A percentile compares a stretch with the other conserved stretches of the same genome.
Evolutionary conservation across 2,797 vertebrate species (phyloP).

Genomic region (Fistularia tabacaria): DNA sequence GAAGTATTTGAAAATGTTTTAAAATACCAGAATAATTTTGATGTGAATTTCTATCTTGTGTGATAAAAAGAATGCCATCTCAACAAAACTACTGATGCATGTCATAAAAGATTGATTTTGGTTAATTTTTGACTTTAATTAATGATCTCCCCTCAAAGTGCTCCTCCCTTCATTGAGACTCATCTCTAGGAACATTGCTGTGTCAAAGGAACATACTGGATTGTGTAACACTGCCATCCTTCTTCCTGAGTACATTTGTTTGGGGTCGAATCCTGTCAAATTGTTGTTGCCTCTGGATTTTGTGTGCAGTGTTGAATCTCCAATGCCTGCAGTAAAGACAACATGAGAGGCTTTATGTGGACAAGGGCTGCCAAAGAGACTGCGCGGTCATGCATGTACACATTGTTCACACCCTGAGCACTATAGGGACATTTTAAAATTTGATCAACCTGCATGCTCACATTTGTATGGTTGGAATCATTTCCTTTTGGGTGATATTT

Average conservation of each 20-base stretch:
- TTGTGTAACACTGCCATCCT: constrained; percentile 33
- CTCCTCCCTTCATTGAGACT: too few relatives aligned
- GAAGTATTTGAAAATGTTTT: too few relatives aligned
- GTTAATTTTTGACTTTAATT: too few relatives aligned
- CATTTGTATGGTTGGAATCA: not conserved
- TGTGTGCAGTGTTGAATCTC: constrained; percentile 20
- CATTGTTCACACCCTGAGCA: constrained; percentile 11
- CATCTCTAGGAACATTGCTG: not conserved
- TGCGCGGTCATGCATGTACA: constrained; percentile 16
- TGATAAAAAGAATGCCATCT: too few relatives aligned
- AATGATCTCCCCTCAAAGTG: too few relatives aligned
- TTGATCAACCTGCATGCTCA: constrained; percentile 15
- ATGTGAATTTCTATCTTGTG: too few relatives aligned
- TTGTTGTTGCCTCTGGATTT: constrained; percentile 35
- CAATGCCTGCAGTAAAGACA: constrained; percentile 26
- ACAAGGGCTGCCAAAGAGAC: constrained; percentile 11
- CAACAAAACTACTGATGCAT: too few relatives aligned
- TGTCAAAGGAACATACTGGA: constrained; percentile 19
- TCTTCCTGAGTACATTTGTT: constrained; percentile 12
- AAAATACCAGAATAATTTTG: too few relatives aligned
- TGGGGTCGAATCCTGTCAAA: constrained; percentile 19
- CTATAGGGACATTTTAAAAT: constrained; percentile 8
- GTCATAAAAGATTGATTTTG: too few relatives aligned
- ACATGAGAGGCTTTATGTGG: constrained; percentile 31
- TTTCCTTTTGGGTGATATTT: constrained; percentile 15